These are phyloP conservation scores for Agrotis exclamationis DNA, from an alignment of 2,888 invertebrate species.

Conservation along the genomic window DNA sequence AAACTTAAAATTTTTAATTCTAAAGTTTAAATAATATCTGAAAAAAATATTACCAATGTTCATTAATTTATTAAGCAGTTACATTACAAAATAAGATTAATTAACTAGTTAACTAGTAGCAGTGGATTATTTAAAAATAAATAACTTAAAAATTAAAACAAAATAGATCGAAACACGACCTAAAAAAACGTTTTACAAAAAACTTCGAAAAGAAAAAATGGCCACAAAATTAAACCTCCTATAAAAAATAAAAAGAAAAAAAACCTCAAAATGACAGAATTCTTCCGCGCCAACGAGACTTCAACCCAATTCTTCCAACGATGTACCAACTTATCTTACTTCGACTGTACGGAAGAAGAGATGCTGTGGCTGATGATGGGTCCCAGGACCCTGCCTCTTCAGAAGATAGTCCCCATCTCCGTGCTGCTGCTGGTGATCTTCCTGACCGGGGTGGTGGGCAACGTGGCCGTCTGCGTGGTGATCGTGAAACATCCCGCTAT, in stretches of 20 bases:
- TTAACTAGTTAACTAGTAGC: neutral
- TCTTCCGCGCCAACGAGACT: constrained; percentile 79
- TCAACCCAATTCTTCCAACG: constrained; percentile 76
- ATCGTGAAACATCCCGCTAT: constrained; percentile 95
- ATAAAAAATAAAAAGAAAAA: neutral
- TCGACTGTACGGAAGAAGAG: constrained; percentile 92
- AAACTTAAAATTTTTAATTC: neutral
- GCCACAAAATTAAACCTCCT: neutral
- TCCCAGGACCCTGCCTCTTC: constrained; percentile 91
- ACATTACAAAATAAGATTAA: neutral
- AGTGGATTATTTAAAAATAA: neutral
- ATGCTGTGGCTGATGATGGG: constrained; percentile 92
- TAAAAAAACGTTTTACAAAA: neutral
- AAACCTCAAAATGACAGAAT: constrained; percentile 66
- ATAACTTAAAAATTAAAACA: neutral
- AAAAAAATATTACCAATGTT: neutral
- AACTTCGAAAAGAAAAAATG: constrained; percentile 11
- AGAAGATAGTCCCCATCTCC: constrained; percentile 92
- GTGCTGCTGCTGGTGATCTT: constrained; percentile 95
- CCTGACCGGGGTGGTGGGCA: constrained; percentile 96
- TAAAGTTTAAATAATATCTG: neutral
- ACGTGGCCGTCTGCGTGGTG: constrained; percentile 96
- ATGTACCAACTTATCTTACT: constrained; percentile 84
- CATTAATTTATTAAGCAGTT: neutral
- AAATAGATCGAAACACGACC: neutral